A percentile compares a stretch with the other conserved stretches of the same genome.
Evolutionary conservation across 2,113 vertebrate genomes (phyloP).

Genomic region (Anser cygnoides): DNA sequence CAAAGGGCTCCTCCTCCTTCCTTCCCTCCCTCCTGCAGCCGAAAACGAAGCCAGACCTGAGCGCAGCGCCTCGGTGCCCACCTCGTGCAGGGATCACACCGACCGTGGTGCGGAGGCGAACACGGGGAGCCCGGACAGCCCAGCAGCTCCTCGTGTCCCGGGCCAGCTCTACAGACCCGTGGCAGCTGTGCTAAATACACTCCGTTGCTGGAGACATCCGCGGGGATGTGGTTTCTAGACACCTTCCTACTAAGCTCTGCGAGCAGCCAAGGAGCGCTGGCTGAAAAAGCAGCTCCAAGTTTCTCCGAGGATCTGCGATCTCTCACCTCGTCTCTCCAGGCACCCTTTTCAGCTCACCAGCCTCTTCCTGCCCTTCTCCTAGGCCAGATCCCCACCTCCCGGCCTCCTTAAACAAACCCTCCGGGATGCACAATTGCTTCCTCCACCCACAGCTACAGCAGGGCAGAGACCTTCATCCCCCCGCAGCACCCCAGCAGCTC

Average conservation of each 20-base stretch:
- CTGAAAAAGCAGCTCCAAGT: neutral
- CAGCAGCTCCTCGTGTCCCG: neutral
- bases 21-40: neutral
- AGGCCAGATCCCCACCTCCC: neutral
- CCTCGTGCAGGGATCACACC: neutral
- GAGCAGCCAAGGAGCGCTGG: neutral
- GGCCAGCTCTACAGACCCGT: neutral
- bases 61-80: neutral
- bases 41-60: neutral
- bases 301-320: neutral
- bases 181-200: neutral
- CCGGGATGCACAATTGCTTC: neutral
- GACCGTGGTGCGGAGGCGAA: neutral
- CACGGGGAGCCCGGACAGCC: neutral
- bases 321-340: neutral
- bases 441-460: neutral
- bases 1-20: neutral
- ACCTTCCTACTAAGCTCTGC: neutral
- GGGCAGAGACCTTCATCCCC: neutral
- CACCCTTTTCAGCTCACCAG: neutral
- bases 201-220: neutral
- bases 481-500: neutral
- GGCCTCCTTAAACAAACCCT: neutral
- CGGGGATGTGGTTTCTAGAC: neutral
- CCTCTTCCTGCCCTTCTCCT: neutral